phyloP scores from a whole-genome alignment of 2,797 vertebrate species.

The Falco peregrinus region DNA sequence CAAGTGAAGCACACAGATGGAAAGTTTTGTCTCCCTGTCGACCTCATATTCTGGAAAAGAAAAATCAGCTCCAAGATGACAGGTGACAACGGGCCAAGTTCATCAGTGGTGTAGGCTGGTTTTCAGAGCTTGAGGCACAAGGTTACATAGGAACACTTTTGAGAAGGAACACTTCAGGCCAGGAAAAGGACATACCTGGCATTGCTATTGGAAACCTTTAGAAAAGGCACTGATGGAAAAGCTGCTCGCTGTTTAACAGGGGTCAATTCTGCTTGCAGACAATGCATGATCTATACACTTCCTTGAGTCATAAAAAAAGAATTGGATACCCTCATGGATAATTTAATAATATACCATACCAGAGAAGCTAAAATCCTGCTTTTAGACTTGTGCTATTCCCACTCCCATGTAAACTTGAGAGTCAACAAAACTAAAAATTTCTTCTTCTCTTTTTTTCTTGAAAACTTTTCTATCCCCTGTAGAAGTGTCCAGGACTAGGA shows the following conservation, averaged over 20 bases:
- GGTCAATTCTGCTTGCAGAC: neutral
- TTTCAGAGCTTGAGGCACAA: neutral
- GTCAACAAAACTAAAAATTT: neutral
- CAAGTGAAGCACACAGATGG: constrained; percentile 27
- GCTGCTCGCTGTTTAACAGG: neutral
- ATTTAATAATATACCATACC: neutral
- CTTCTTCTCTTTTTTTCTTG: neutral
- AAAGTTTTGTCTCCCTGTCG: constrained; percentile 44
- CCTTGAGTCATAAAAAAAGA: neutral
- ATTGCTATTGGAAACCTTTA: neutral
- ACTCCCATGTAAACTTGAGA: neutral
- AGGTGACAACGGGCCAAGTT: constrained; percentile 34
- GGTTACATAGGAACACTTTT: neutral
- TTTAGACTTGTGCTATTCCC: neutral
- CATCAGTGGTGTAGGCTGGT: neutral
- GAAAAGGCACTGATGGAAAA: neutral
- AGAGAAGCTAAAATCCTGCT: neutral
- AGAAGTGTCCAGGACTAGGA: neutral
- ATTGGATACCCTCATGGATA: neutral
- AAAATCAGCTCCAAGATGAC: constrained; percentile 59
- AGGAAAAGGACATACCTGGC: neutral
- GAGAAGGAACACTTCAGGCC: neutral
- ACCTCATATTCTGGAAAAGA: constrained; percentile 18
- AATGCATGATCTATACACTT: neutral
- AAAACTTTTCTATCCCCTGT: neutral